phyloP scores from a whole-genome alignment of 2,797 vertebrate genomes.

The Parauchenoglanis punctatus region DNA sequence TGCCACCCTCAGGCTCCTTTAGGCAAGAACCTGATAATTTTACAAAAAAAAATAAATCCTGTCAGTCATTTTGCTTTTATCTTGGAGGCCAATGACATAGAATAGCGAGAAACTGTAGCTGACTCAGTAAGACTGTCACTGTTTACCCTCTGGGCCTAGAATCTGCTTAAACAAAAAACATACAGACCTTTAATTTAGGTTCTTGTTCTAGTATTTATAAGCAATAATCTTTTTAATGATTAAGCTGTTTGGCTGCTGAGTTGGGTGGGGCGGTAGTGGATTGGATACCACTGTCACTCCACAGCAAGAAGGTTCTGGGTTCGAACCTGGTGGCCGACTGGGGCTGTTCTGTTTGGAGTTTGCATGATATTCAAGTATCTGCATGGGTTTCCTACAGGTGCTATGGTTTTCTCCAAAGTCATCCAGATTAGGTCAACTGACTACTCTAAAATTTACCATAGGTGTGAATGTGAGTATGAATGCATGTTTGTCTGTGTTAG shows the following conservation, averaged over 20 bases:
- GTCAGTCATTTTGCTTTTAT: conserved; percentile 47
- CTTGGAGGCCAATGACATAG: conserved; percentile 34
- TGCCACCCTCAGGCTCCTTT: conserved; percentile 52
- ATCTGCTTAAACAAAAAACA: conserved; percentile 1
- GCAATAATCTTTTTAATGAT: neutral
- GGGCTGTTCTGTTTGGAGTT: too few species aligned
- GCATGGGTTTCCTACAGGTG: too few species aligned
- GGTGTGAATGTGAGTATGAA: too few species aligned
- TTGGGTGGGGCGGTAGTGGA: too few species aligned
- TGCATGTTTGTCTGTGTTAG: too few species aligned
- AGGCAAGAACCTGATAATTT: neutral
- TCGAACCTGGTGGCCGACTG: too few species aligned
- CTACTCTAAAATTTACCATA: too few species aligned
- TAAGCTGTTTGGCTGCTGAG: neutral
- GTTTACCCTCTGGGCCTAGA: neutral
- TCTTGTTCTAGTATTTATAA: neutral
- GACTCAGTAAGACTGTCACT: conserved; percentile 24
- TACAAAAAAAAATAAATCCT: neutral
- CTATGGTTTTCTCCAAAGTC: too few species aligned
- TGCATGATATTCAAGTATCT: too few species aligned
- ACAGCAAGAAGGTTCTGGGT: too few species aligned
- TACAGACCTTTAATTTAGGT: conserved; percentile 2
- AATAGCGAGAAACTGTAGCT: conserved; percentile 32
- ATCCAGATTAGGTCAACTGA: too few species aligned
- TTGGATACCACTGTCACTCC: too few species aligned